Conservation (phyloP, 2,888 invertebrate genomes). For the Synanthedon myopaeformis region DNA sequence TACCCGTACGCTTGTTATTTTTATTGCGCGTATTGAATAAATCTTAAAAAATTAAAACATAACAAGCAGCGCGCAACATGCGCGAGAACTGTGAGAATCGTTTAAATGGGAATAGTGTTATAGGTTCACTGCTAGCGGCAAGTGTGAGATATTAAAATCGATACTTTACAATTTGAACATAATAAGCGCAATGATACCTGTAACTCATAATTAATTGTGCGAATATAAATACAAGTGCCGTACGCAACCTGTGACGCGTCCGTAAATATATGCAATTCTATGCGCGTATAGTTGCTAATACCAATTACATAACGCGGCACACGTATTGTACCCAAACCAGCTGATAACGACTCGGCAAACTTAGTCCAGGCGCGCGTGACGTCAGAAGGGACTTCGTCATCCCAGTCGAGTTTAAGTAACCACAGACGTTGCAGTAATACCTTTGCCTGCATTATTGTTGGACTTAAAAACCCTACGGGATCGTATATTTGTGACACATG, state of each 20-base stretch:
- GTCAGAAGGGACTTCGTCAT: constrained; percentile 11
- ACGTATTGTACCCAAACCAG: constrained; percentile 3
- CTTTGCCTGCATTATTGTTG: constrained; percentile 12
- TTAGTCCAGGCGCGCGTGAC: constrained; percentile 4
- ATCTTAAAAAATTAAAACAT: constrained; percentile 5
- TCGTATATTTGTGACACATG: constrained; percentile 13
- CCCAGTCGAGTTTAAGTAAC: constrained; percentile 14
- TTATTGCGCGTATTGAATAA: constrained; percentile 3
- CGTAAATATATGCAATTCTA: constrained; percentile 13
- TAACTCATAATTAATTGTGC: constrained; percentile 2
- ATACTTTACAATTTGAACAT: constrained; percentile 11
- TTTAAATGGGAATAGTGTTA: not conserved
- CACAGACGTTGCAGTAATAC: constrained; percentile 16
- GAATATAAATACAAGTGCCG: constrained; percentile 14
- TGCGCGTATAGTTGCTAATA: not conserved
- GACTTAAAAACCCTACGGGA: constrained; percentile 12
- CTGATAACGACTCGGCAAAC: constrained; percentile 3
- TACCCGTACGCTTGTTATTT: not conserved
- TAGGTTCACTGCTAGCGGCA: not conserved
- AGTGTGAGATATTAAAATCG: constrained; percentile 9
- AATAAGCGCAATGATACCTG: constrained; percentile 4
- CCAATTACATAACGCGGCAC: constrained; percentile 8
- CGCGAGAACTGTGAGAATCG: constrained; percentile 6
- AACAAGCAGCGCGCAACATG: constrained; percentile 4
- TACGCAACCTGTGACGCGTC: constrained; percentile 13